Evolutionary conservation across 2,113 vertebrate species (phyloP).

Genomic region (Petroica traversi): DNA sequence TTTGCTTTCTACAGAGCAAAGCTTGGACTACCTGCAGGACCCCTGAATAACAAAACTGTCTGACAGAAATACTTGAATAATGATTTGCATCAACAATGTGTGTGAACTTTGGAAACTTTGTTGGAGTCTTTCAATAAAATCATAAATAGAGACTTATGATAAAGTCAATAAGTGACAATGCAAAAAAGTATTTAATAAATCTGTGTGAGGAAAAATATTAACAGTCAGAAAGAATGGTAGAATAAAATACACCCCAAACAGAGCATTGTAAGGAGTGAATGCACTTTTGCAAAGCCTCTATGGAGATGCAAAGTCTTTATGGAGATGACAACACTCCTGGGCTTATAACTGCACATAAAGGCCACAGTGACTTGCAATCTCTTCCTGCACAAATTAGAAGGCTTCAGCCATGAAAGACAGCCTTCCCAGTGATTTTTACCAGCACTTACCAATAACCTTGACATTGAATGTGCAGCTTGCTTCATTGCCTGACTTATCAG

Average conservation of each 20-base stretch:
- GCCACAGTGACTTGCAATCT: background rate
- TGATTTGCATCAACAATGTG: background rate
- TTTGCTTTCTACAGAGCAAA: background rate
- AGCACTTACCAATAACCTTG: conserved; percentile 88
- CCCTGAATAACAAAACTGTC: background rate
- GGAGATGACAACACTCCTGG: background rate
- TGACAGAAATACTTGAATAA: background rate
- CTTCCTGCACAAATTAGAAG: background rate
- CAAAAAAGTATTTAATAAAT: background rate
- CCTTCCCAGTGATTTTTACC: background rate
- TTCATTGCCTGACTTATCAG: conserved; percentile 83
- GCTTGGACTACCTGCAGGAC: background rate
- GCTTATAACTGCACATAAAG: background rate
- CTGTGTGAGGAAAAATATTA: background rate
- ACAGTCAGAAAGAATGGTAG: background rate
- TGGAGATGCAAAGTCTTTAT: background rate
- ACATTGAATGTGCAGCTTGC: conserved; percentile 91
- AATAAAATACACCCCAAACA: background rate
- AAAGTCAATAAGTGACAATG: background rate
- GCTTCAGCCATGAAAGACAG: background rate
- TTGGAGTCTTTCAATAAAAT: background rate
- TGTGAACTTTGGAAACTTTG: background rate
- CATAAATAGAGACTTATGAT: background rate
- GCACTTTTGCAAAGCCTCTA: background rate
- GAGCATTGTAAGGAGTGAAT: background rate